Base-by-base conservation (phyloP, 1,140 invertebrate genomes). In the Cephus cinctus region DNA sequence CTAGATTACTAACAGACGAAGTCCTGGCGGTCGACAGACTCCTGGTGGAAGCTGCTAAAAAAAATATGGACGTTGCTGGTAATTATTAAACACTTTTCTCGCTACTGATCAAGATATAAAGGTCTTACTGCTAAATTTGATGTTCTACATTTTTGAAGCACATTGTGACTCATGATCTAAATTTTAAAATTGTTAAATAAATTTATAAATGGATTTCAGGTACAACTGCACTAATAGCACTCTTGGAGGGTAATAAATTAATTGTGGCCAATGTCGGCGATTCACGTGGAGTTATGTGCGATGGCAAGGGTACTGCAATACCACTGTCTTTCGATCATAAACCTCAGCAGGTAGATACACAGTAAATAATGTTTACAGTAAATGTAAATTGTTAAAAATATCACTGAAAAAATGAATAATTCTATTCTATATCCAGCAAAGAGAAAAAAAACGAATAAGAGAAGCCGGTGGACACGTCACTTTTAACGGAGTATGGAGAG, bases 181-280 rank as follows among this genome's bases (percentile, higher is more conserved):
- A 36, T 15, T 15, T 0, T 27, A 21, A 6, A 52, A 52, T 40
- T 30, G 47, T 19, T 19, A 30, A 20, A 5, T n/a, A 9, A 12
- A 30, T 30, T 30, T 8, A 30, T 15, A 36, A 11, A 36, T 21
- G 30, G 34, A 36, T 59, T 61, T 43, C 58, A 86, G 87, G 94
- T n/a, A 95, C 92, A 14, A 98, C 95, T 41, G 92, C 92, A 1
- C 75, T 98, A 11, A 87, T 98, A 52, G 94, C 92, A 22, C 70
- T 96, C 14, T 73, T 95, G 49, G 88, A 94, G 71, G 85, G 85
- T 20, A 85, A 86, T 56, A 82, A 84, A 56, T 71, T 98, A 35
- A 88, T 92, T 51, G 93, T 98, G 18, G 94, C 94, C 5, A 98
- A 98, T 83, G 93, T 98, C 19, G 95, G 95, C 5, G 95, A 98